phyloP scores from a whole-genome alignment of 2,797 vertebrate species.

The Bufotes viridis region DNA sequence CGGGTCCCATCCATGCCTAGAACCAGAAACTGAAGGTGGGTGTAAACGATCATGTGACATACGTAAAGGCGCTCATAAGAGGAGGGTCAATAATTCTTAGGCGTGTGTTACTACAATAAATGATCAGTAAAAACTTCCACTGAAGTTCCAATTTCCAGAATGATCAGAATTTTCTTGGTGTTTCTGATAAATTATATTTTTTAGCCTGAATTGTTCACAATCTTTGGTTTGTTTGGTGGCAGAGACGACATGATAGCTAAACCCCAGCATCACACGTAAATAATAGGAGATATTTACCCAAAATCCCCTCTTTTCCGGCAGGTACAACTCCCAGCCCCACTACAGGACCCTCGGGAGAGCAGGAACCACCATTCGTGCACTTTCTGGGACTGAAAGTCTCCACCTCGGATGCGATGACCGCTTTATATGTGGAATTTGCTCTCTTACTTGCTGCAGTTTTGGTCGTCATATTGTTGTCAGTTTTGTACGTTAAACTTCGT shows the following conservation, averaged over 20 bases:
- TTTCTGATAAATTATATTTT: no score
- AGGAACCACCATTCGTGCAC: slow-evolving; percentile 30
- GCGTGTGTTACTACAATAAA: no score
- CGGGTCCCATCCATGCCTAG: slow-evolving; percentile 82
- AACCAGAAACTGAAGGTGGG: slow-evolving; percentile 77
- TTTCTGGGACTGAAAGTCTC: slow-evolving; percentile 73
- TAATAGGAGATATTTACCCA: neutral
- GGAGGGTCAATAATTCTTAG: neutral
- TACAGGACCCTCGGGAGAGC: neutral
- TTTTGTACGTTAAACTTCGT: slow-evolving; percentile 51
- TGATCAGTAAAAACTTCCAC: no score
- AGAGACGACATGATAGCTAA: no score
- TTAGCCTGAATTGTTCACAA: no score
- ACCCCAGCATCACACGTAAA: neutral
- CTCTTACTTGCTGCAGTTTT: slow-evolving; percentile 62
- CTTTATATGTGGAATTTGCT: slow-evolving; percentile 71
- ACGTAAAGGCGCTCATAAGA: no score
- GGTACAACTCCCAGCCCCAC: neutral
- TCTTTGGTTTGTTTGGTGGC: no score
- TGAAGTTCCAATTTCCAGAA: no score
- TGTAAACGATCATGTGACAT: neutral
- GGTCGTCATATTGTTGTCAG: slow-evolving; percentile 64
- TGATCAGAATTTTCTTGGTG: no score
- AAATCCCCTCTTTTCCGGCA: neutral
- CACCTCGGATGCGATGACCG: slow-evolving; percentile 64